Evolutionary conservation across 2,797 vertebrate species (phyloP).

Genomic region (Pangasius mekongensis): DNA sequence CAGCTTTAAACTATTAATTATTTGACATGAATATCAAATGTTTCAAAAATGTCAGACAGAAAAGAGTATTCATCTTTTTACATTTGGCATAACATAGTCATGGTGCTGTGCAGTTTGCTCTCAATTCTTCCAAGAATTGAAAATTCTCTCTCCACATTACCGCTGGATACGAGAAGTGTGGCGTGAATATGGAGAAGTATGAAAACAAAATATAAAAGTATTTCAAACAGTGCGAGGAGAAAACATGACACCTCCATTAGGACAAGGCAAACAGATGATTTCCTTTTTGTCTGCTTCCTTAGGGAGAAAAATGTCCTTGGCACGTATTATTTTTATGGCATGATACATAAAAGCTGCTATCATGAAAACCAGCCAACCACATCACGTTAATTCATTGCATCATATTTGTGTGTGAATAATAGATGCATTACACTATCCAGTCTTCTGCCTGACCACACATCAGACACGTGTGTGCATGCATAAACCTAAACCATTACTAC

Average conservation of each 20-base stretch:
- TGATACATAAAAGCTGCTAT: constrained; percentile 13
- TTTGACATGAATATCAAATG: not conserved
- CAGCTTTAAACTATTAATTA: not conserved
- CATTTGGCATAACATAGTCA: not conserved
- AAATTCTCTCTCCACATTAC: not conserved
- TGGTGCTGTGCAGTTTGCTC: not conserved
- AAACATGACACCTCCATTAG: not conserved
- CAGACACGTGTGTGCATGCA: not conserved
- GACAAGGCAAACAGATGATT: not conserved
- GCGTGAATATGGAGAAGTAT: not conserved
- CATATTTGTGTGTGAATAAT: constrained; percentile 6
- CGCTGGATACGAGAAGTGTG: not conserved
- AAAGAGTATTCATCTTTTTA: not conserved
- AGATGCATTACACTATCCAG: not conserved
- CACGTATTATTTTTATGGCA: constrained; percentile 12
- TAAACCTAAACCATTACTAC: not conserved
- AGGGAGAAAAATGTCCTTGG: constrained; percentile 3
- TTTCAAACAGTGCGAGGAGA: not conserved
- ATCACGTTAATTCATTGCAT: not conserved
- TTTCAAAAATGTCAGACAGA: not conserved
- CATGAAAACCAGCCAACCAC: constrained; percentile 3
- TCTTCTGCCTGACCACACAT: not conserved
- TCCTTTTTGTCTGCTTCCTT: not conserved
- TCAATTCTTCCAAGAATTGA: not conserved
- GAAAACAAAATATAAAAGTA: not conserved